A percentile compares a stretch with the other conserved stretches of the same genome.
Conservation (phyloP, 2,888 invertebrate genomes). For the Zygothrica quintamaculata region DNA sequence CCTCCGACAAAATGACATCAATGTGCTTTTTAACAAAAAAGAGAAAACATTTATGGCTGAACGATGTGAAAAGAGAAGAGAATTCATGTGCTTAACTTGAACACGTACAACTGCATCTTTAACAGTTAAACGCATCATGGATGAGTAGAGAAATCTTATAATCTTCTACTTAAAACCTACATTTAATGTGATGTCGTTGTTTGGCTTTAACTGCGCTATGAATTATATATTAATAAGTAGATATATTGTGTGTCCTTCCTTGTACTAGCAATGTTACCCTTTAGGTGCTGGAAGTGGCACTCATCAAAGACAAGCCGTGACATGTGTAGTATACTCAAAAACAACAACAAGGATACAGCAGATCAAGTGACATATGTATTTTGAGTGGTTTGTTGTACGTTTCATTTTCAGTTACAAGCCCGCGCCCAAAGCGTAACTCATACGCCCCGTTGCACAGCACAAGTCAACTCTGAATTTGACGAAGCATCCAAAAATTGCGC, state of each 20-base stretch:
- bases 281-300: not conserved
- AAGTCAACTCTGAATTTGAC: constrained; percentile 41
- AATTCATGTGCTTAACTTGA: constrained; percentile 26
- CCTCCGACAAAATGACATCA: constrained; percentile 64
- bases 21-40: too few relatives aligned
- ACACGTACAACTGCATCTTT: constrained; percentile 19
- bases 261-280: too few relatives aligned
- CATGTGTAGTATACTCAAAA: too few relatives aligned
- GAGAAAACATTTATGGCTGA: constrained; percentile 14
- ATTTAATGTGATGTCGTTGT: too few relatives aligned
- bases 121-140: not conserved
- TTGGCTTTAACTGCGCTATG: too few relatives aligned
- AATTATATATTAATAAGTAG: constrained; percentile 2
- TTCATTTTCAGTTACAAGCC: constrained; percentile 23
- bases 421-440: constrained; percentile 50
- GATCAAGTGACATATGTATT: constrained; percentile 41
- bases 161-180: too few relatives aligned
- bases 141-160: too few relatives aligned
- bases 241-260: constrained; percentile 1
- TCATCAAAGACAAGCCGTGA: constrained; percentile 13
- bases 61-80: constrained; percentile 6
- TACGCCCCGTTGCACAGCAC: constrained; percentile 73
- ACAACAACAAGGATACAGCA: constrained; percentile 5
- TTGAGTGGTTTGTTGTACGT: constrained; percentile 15
- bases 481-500: constrained; percentile 32